phyloP scores from a whole-genome alignment of 2,113 vertebrate genomes.

The Cricetomys ansorgei region DNA sequence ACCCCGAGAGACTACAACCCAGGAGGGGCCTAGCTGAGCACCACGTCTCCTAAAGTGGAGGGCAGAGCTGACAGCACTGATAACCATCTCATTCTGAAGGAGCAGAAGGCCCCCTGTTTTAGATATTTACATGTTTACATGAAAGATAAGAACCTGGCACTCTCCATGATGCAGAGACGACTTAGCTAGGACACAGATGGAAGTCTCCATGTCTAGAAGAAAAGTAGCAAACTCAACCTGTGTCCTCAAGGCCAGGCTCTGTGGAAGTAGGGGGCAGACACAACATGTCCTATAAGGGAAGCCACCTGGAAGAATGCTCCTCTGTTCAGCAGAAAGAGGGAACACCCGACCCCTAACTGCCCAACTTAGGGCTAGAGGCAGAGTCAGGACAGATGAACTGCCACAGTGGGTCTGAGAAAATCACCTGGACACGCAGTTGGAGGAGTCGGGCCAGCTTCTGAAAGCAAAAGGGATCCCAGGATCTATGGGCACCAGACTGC shows the following conservation, averaged over 20 bases:
- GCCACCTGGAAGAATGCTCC: neutral
- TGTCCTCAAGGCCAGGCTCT: neutral
- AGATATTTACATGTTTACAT: neutral
- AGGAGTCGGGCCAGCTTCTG: neutral
- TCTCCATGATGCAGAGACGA: neutral
- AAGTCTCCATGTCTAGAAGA: rapidly evolving
- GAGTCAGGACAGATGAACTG: neutral
- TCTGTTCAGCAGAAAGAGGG: neutral
- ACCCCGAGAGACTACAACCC: no score
- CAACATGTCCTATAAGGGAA: neutral
- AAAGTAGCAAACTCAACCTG: neutral
- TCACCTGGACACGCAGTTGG: neutral
- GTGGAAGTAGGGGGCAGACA: neutral
- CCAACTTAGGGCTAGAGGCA: neutral
- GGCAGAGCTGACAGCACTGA: neutral
- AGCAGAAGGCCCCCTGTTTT: neutral
- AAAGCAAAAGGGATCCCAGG: neutral
- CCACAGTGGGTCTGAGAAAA: neutral
- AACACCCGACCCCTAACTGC: rapidly evolving
- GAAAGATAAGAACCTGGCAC: neutral
- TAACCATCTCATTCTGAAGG: neutral
- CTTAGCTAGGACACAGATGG: neutral
- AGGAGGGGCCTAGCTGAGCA: neutral
- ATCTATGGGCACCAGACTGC: neutral
- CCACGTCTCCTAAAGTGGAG: no score